Evolutionary conservation across 2,888 invertebrate species (phyloP), one percentile per base, ranked within the genome.

Genomic region (Thalpophila matura): DNA sequence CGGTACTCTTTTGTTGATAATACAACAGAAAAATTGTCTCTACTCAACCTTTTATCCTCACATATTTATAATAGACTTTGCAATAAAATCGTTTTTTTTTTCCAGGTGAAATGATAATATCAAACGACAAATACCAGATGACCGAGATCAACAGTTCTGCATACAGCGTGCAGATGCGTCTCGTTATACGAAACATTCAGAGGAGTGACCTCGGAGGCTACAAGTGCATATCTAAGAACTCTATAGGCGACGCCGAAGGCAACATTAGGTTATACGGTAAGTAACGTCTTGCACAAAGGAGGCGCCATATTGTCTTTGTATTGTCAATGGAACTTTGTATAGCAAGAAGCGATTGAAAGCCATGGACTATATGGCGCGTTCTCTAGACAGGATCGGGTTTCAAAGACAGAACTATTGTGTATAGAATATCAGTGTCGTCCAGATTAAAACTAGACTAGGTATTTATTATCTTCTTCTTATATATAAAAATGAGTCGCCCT

Each of bases 181-280:
- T 98, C 67, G 96, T 97, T 53, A 97, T 98, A 45, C 96, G 96
- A 57, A 96, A 97, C 80, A 96, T 98, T 65, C 97, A 97, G 85
- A 96, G 96, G 72, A 96, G 96, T 62, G 98, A 98, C 89, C 96
- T 98, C 79, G 98, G 98, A 14, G 98, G 98, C 49, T 98, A 98
- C 95, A 98, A 98, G 88, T 98, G 98, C 94, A 98, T 98, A 84
- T 98, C 98, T 51, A 98, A 98, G 93, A 98, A 98, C 92, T 98
- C 98, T 68, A 98, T 98, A 83, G 98, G 98, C 0, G 98, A 98
- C 82, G 98, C 98, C 12, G 98, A 98, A 89, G 98, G 98, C 63
- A 98, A 97, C 87, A 98, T 98, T 83, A 96, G 98, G 81, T 96
- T 98, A 75, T 98, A 98, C 89, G 98, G 98, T 98, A 91, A 96